Base-by-base conservation (phyloP, 2,113 vertebrate species). In the Picathartes gymnocephalus region DNA sequence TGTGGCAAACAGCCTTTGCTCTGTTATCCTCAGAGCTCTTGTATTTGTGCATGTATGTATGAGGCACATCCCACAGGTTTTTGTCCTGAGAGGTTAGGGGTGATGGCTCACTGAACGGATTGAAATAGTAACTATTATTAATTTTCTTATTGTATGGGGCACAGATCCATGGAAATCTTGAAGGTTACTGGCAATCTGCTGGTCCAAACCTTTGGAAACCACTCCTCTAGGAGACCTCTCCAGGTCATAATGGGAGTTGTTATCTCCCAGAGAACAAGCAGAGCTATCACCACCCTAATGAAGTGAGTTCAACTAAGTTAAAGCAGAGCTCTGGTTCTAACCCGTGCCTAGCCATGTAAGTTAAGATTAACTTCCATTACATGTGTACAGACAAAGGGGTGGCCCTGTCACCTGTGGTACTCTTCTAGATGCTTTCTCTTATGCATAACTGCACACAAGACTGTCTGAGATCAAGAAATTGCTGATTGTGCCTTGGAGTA, bases 21-120 rank as follows among this genome's bases (percentile, higher is more conserved):
- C 60, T 78, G 9, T 39, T 89, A 35, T 35, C 48, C 81, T 71
- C 61, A 48, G 8, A 44, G 44, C 22, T 57, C 83, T 57, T 60
- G 13, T 37, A 7, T 33, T 57, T 60, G 47, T 15, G 16, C 2
- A 1, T 7, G 5, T 28, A 15, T 27, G 30, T 7, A 14, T 0
- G 1, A 27, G n/a, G 56, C 50, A 81, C 6, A 35, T 70, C 42
- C 56, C 64, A 62, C 3, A 31, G 33, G 47, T 27, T 77, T 83
- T 25, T 88, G 82, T 68, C 64, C 30, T 61, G 31, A 57, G n/a
- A 65, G 10, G 9, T 47, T 31, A 56, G 7, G 21, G 17, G 4
- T 65, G 61, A 33, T n/a, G 53, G 47, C 31, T 91, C 11, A 68
- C 6, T 22, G 35, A n/a, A 25, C 16, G 73, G 71, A 61, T 25